Evolutionary conservation across 2,888 invertebrate species (phyloP), one percentile per base, ranked within the genome.

Genomic region (Eristalis intricaria): DNA sequence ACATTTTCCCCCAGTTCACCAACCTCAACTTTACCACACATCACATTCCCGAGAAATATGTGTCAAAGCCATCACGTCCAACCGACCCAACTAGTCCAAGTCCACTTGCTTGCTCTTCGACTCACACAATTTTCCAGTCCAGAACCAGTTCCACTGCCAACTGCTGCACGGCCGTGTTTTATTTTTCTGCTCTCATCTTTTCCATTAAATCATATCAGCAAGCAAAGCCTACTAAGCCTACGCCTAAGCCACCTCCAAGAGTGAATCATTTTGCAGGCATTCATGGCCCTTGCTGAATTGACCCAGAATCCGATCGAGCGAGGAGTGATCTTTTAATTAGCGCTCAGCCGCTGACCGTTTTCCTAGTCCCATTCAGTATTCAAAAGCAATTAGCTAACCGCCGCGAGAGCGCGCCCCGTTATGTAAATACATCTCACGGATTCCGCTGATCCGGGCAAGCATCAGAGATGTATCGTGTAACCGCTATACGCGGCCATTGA

Each of bases 261-360:
- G 43, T 76, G 64, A 71, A 66, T 71, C 64, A 79, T 84, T 84
- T 84, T 32, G 32, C 22, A 50, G 13, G 65, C 65, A 19, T 58
- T 7, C 26, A n/a, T 23, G 11, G 23, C 29, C 84, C 38, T 43
- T 50, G 60, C 43, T 38, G 32, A 56, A 35, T 23, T 79, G 86
- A 71, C 86, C 86, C 78, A 83, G 58, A 74, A 82, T 64, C 56
- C 69, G 50, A 29, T 60, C 58, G 38, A 29, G 26, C 29, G 43
- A 2, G 40, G 63, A 61, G 64, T 79, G 86, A 86, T 86, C 75
- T 26, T 75, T 79, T 75, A 79, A 86, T 86, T 83, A 86, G 86
- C 86, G 71, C 56, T 11, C 29, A 75, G 35, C 38, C 19, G 38
- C 68, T 50, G 19, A 81, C 74, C 70, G 56, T 66, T 70, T 19